Conservation (phyloP, 2,797 vertebrate species). For the Coranthus polyacanthus region DNA sequence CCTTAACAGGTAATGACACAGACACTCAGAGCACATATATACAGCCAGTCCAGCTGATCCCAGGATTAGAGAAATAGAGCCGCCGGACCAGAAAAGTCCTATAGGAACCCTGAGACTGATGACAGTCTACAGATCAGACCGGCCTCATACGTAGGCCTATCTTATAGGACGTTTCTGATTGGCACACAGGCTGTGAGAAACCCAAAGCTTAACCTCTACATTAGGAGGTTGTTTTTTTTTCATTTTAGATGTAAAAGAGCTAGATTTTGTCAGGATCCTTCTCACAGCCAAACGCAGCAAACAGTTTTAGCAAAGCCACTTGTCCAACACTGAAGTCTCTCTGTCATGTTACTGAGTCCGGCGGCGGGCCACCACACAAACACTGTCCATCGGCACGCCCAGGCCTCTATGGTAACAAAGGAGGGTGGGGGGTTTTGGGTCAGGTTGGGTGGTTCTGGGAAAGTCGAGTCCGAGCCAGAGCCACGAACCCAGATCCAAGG, state of each 20-base stretch:
- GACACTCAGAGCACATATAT: conserved; percentile 39
- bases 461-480: conserved; percentile 68
- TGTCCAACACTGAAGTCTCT: conserved; percentile 61
- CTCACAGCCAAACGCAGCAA: conserved; percentile 62
- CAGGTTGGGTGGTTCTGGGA: conserved; percentile 74
- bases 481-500: conserved; percentile 76
- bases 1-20: conserved; percentile 59
- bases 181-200: conserved; percentile 58
- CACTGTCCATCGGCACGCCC: conserved; percentile 60
- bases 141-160: conserved; percentile 57
- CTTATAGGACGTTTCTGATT: conserved; percentile 78
- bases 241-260: conserved; percentile 14
- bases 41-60: conserved; percentile 43
- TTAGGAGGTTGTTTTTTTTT: conserved; percentile 15
- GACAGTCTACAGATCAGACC: conserved; percentile 72
- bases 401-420: conserved; percentile 58
- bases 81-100: conserved; percentile 73
- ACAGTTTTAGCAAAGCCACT: conserved; percentile 62
- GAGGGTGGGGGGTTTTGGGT: conserved; percentile 51
- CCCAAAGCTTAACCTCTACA: conserved; percentile 20
- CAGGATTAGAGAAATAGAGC: conserved; percentile 31
- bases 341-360: conserved; percentile 52
- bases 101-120: conserved; percentile 76
- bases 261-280: conserved; percentile 33
- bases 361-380: conserved; percentile 59